Evolutionary conservation across 2,797 vertebrate genomes (phyloP).

Genomic region (Triplophysa yarkandensis): DNA sequence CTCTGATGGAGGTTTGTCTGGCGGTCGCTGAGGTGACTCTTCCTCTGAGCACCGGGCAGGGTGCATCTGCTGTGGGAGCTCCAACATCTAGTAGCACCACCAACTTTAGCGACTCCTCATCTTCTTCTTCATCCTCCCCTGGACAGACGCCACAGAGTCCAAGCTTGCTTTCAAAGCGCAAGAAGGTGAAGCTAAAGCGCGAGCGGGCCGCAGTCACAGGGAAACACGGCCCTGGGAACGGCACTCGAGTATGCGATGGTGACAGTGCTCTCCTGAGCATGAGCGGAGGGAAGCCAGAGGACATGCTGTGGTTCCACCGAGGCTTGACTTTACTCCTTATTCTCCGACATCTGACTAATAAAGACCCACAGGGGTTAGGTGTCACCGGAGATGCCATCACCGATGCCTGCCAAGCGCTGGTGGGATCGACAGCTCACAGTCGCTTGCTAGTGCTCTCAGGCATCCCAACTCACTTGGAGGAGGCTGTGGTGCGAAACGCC

Average conservation of each 20-base stretch:
- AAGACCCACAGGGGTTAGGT: constrained; percentile 91
- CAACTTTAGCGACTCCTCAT: constrained; percentile 94
- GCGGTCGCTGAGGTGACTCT: constrained; percentile 95
- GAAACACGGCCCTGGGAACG: constrained; percentile 78
- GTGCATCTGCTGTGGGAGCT: constrained; percentile 75
- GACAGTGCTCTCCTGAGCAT: constrained; percentile 87
- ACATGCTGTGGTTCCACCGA: constrained; percentile 98
- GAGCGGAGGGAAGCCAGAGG: constrained; percentile 92
- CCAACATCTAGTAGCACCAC: constrained; percentile 86
- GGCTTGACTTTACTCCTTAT: constrained; percentile 95
- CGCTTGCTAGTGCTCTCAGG: constrained; percentile 95
- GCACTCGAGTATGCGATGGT: constrained; percentile 76
- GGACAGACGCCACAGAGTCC: constrained; percentile 97
- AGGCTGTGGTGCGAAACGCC: constrained; percentile 85
- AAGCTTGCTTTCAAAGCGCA: constrained; percentile 93
- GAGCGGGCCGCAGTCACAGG: constrained; percentile 83
- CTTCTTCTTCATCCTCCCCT: constrained; percentile 93
- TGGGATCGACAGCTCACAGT: constrained; percentile 91
- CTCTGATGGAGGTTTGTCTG: constrained; percentile 95
- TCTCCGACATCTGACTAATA: constrained; percentile 89
- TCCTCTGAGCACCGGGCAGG: constrained; percentile 87
- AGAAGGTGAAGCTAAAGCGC: constrained; percentile 98
- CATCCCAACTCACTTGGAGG: constrained; percentile 95
- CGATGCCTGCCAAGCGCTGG: constrained; percentile 92
- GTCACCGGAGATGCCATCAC: constrained; percentile 94